Conservation (phyloP, 2,888 invertebrate species). For the Caenorhabditis sp. region DNA sequence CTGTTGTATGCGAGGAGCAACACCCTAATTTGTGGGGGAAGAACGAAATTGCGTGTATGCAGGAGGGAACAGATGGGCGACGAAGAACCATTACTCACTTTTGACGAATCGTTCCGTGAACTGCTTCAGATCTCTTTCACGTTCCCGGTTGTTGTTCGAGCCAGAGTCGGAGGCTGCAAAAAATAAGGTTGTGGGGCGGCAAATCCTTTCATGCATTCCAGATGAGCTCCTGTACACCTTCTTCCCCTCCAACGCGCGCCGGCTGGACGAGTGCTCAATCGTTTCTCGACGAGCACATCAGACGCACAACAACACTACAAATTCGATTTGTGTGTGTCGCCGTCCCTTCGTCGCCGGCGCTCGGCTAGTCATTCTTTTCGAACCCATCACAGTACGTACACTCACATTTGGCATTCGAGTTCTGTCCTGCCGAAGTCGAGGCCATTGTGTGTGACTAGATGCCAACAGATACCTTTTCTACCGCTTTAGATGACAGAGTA, state of each 20-base stretch:
- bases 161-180: constrained; percentile 59
- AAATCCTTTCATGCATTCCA: constrained; percentile 47
- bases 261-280: too few relatives aligned
- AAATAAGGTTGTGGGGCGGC: background rate
- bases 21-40: background rate
- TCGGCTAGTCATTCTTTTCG: background rate
- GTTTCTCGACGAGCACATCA: constrained; percentile 20
- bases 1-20: background rate
- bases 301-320: constrained; percentile 43
- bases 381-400: background rate
- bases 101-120: constrained; percentile 69
- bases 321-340: constrained; percentile 40
- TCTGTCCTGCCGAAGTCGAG: constrained; percentile 47
- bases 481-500: background rate
- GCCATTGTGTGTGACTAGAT: constrained; percentile 38
- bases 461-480: background rate
- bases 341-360: background rate
- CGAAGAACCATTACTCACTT: constrained; percentile 54
- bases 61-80: background rate
- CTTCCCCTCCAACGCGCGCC: background rate
- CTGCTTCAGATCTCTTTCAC: constrained; percentile 60
- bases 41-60: background rate
- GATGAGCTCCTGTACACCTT: constrained; percentile 28
- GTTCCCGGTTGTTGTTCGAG: constrained; percentile 54
- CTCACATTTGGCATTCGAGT: constrained; percentile 20